Percentiles rank a stretch among this genome's conserved stretches.
phyloP scores from a whole-genome alignment of 2,113 vertebrate species.

The Rostratula benghalensis region DNA sequence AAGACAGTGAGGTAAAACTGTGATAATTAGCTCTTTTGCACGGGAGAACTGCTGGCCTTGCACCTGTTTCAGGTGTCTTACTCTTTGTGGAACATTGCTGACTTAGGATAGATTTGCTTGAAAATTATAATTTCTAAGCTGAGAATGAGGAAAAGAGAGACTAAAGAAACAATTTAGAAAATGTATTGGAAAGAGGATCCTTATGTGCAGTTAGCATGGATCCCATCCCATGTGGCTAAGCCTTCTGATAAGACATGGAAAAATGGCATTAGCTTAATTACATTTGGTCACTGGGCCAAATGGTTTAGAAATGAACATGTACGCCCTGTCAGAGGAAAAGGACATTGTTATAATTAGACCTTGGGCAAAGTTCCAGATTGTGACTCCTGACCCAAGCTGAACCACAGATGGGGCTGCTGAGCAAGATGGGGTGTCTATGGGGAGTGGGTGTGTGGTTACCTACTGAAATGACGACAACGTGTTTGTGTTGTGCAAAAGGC shows the following conservation, averaged over 20 bases:
- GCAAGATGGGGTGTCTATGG: not conserved
- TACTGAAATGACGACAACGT: not conserved
- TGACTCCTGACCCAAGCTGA: slow-evolving; percentile 41
- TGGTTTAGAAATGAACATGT: slow-evolving; percentile 53
- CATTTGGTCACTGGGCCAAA: slow-evolving; percentile 58
- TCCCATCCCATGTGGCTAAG: not conserved
- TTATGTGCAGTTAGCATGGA: not conserved
- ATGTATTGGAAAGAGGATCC: not conserved
- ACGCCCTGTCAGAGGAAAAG: slow-evolving; percentile 31
- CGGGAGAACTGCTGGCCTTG: not conserved
- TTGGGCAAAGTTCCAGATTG: slow-evolving; percentile 41
- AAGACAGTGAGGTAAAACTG: not conserved
- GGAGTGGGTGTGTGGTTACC: not conserved
- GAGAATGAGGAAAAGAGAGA: not conserved
- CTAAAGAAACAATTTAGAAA: not conserved
- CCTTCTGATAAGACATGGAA: slow-evolving; percentile 50
- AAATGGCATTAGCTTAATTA: slow-evolving; percentile 56
- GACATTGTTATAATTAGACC: slow-evolving; percentile 58
- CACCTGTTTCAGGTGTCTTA: not conserved
- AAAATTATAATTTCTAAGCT: not conserved
- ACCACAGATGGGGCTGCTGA: slow-evolving; percentile 15
- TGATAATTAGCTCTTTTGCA: not conserved
- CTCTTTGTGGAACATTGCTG: not conserved
- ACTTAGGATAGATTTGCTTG: not conserved
- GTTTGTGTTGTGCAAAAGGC: slow-evolving; percentile 25